A percentile compares a stretch with the other conserved stretches of the same genome.
These are phyloP conservation scores for Muntiacus muntjak DNA, from an alignment of 2,113 vertebrate genomes.

Conservation along the genomic window DNA sequence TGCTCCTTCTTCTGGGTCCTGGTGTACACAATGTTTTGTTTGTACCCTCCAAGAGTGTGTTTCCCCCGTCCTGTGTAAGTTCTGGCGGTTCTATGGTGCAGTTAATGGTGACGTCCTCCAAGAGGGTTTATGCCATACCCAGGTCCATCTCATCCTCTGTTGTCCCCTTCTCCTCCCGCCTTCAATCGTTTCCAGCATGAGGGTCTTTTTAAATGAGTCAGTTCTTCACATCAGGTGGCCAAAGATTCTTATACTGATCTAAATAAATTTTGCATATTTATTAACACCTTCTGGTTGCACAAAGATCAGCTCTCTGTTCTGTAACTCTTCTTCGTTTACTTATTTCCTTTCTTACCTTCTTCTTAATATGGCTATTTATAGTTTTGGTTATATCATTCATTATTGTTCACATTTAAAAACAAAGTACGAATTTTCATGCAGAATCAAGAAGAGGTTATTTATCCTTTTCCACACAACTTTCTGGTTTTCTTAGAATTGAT, in stretches of 20 bases:
- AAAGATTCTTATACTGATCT: background rate
- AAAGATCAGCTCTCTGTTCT: background rate
- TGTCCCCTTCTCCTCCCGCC: fast-evolving
- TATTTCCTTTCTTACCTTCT: background rate
- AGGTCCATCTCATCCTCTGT: background rate
- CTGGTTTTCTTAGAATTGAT: background rate
- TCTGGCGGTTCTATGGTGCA: background rate
- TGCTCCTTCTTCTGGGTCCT: background rate
- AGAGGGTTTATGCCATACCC: background rate
- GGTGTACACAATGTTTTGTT: background rate
- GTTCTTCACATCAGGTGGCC: background rate
- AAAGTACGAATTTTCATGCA: background rate
- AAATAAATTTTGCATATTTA: background rate
- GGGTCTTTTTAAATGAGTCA: background rate
- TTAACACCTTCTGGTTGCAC: background rate
- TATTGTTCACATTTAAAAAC: background rate
- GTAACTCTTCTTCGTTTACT: background rate
- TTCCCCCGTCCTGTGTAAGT: background rate
- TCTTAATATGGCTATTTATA: background rate
- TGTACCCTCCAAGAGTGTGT: background rate
- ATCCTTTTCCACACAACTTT: background rate
- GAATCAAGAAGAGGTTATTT: background rate
- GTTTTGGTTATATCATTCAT: background rate
- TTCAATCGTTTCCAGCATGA: background rate
- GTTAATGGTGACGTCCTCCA: background rate